Evolutionary conservation across 2,113 vertebrate species (phyloP).

Genomic region (Gavia stellata): DNA sequence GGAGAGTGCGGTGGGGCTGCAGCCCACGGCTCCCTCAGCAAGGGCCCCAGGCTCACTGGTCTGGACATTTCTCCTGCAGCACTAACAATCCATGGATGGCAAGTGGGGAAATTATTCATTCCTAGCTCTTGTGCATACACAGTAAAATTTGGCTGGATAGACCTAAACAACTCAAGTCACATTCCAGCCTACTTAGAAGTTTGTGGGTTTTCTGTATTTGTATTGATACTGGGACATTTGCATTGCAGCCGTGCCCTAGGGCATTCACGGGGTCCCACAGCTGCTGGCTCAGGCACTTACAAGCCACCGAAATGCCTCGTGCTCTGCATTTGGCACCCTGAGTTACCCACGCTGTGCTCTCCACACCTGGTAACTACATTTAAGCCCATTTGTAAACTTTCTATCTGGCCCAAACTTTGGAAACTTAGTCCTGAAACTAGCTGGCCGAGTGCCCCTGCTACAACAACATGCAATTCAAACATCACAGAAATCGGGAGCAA

Average conservation of each 20-base stretch:
- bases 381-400: background rate
- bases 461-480: background rate
- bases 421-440: background rate
- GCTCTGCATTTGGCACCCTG: background rate
- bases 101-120: background rate
- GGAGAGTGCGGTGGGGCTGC: background rate
- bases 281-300: background rate
- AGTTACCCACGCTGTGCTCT: background rate
- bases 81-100: background rate
- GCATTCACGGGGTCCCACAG: background rate
- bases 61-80: fast-evolving
- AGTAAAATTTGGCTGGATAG: background rate
- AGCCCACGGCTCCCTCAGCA: fast-evolving
- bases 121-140: background rate
- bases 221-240: background rate
- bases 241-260: background rate
- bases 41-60: background rate
- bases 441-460: background rate
- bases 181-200: background rate
- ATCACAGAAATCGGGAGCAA: background rate
- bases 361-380: background rate
- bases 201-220: background rate
- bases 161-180: background rate
- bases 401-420: background rate
- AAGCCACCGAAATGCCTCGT: background rate